Evolutionary conservation across 2,113 vertebrate genomes (phyloP).

Genomic region (Corythoichthys haematopterus): DNA sequence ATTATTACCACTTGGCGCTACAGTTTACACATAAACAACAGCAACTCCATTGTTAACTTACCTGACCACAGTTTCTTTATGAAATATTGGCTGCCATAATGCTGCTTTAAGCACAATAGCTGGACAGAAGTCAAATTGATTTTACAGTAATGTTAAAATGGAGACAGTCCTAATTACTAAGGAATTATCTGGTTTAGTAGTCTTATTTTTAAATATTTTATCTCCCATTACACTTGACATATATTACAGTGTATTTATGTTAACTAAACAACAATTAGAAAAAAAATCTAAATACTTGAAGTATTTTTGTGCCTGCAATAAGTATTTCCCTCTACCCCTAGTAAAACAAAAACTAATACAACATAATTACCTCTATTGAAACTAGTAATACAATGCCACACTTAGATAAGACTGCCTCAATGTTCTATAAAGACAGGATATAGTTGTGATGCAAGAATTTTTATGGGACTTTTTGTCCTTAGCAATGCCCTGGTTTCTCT

Average conservation of each 20-base stretch:
- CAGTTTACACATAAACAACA: too few species aligned
- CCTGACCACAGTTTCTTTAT: too few species aligned
- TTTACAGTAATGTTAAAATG: background rate
- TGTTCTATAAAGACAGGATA: slow-evolving; percentile 15
- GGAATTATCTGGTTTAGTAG: background rate
- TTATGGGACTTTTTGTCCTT: slow-evolving; percentile 16
- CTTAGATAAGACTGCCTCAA: slow-evolving; percentile 13
- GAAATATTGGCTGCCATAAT: too few species aligned
- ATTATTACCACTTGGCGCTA: too few species aligned
- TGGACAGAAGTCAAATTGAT: background rate
- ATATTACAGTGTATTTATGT: background rate
- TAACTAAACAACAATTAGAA: background rate
- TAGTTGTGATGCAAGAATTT: background rate
- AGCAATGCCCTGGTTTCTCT: slow-evolving; percentile 51
- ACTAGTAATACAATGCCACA: background rate
- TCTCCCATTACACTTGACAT: background rate
- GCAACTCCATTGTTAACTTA: too few species aligned
- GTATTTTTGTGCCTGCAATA: too few species aligned
- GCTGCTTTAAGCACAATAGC: background rate
- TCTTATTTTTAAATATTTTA: background rate
- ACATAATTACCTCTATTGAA: background rate
- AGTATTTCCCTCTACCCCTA: too few species aligned
- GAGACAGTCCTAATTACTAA: background rate
- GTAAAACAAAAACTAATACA: too few species aligned
- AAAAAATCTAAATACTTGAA: background rate